Evolutionary conservation across 35 echinoderm and acorn worm genomes (phyloP).

Genomic region (Apostichopus californicus): DNA sequence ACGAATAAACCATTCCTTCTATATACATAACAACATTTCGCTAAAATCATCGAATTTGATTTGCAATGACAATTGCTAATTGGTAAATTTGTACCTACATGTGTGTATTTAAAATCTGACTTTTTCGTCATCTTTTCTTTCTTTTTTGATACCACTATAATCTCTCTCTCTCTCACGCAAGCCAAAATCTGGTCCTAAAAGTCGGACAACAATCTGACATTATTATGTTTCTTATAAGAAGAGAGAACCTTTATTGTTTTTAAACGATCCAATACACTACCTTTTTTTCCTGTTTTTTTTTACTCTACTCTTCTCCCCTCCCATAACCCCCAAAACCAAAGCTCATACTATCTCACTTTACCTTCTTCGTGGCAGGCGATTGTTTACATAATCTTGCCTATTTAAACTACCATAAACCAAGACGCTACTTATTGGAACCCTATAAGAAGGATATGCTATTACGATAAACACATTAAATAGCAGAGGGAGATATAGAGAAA

Average conservation of each 20-base stretch:
- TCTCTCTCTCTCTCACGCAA: background rate
- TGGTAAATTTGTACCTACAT: slow-evolving; percentile 22
- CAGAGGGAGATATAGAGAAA: slow-evolving; percentile 6
- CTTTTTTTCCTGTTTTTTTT: background rate
- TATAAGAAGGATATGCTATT: slow-evolving; percentile 31
- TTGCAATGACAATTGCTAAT: slow-evolving; percentile 28
- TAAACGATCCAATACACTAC: slow-evolving; percentile 8
- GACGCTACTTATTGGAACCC: slow-evolving; percentile 3
- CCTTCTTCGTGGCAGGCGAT: background rate
- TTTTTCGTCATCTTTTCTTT: background rate
- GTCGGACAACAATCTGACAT: slow-evolving; percentile 19
- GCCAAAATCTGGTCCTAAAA: background rate
- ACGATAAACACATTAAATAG: slow-evolving; percentile 58
- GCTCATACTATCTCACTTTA: slow-evolving; percentile 30
- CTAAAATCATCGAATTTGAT: slow-evolving; percentile 40
- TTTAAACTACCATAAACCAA: slow-evolving; percentile 46
- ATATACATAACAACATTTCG: background rate
- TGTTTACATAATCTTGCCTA: slow-evolving; percentile 48
- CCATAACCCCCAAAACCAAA: background rate
- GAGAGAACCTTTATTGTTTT: slow-evolving; percentile 27
- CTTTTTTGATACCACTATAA: background rate
- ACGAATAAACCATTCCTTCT: slow-evolving; percentile 16
- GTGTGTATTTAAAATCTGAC: slow-evolving; percentile 28
- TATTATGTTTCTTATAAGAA: slow-evolving; percentile 19
- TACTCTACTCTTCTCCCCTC: slow-evolving; percentile 8